A percentile compares a stretch with the other conserved stretches of the same genome.
Conservation (phyloP, 2,797 vertebrate genomes). For the Peromyscus attwateri region DNA sequence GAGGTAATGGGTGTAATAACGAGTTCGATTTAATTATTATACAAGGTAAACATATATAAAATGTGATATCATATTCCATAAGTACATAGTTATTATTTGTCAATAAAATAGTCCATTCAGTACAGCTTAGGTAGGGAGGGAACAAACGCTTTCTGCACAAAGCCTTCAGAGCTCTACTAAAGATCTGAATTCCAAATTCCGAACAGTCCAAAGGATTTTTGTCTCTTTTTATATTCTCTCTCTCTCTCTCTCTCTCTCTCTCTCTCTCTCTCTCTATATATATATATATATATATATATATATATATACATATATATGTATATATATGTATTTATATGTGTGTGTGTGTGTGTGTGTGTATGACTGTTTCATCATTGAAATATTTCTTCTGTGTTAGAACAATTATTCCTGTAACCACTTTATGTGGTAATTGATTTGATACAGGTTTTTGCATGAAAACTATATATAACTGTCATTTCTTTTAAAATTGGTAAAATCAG, state of each 20-base stretch:
- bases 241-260: too few species aligned
- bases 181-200: neutral
- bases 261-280: too few species aligned
- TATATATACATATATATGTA: neutral
- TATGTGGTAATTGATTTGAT: neutral
- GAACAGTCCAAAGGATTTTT: neutral
- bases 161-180: neutral
- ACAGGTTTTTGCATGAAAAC: slow-evolving; percentile 1
- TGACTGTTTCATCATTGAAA: neutral
- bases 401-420: neutral
- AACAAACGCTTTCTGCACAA: neutral
- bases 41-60: neutral
- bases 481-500: neutral
- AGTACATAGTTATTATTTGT: neutral
- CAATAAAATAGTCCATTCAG: neutral
- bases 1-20: neutral
- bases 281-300: neutral
- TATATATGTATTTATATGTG: too few species aligned
- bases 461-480: neutral
- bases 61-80: neutral
- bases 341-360: neutral
- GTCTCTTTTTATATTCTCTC: neutral
- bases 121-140: neutral
- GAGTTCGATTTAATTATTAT: neutral
- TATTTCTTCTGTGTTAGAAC: neutral